Evolutionary conservation across 2,797 vertebrate species (phyloP).

Genomic region (Cuculus canorus): DNA sequence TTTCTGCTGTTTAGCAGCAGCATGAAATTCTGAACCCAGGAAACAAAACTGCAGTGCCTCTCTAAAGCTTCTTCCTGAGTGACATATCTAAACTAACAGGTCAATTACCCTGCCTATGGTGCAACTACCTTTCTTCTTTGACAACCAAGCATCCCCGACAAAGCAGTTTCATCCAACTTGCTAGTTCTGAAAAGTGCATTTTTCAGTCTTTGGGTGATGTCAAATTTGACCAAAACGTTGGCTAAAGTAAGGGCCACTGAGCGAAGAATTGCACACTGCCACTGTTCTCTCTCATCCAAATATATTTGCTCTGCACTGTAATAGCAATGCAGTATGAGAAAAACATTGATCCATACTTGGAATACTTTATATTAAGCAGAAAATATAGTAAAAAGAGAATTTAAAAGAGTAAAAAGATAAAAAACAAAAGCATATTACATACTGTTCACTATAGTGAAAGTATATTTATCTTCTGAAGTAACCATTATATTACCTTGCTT

Average conservation of each 20-base stretch:
- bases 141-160: neutral
- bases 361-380: neutral
- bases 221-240: neutral
- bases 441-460: neutral
- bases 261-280: neutral
- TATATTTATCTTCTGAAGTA: too few relatives aligned
- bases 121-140: neutral
- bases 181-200: neutral
- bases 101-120: neutral
- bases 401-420: neutral
- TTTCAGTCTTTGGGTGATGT: neutral
- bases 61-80: neutral
- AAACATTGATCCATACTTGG: neutral
- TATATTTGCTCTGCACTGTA: neutral
- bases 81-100: neutral
- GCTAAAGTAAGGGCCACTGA: neutral
- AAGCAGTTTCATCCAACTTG: neutral
- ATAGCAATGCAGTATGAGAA: neutral
- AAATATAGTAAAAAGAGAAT: neutral
- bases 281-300: neutral
- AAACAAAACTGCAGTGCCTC: neutral
- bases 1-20: neutral
- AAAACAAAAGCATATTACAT: neutral
- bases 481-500: too few relatives aligned
- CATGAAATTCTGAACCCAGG: neutral